These are phyloP conservation scores for Aramus guarauna DNA, from an alignment of 2,113 vertebrate species.

Conservation along the genomic window DNA sequence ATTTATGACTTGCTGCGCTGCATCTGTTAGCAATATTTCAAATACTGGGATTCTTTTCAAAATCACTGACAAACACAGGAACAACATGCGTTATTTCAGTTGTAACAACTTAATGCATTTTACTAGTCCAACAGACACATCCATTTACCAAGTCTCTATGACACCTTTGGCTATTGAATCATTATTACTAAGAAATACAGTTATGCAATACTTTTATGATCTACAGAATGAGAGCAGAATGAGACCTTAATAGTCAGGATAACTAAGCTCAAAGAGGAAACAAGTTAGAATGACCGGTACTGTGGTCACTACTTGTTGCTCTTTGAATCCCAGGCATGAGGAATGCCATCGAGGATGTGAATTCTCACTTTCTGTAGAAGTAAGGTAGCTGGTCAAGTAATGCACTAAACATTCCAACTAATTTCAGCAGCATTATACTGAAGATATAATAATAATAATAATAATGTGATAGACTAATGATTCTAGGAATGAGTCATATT, in stretches of 20 bases:
- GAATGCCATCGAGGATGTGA: not conserved
- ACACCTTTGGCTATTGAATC: not conserved
- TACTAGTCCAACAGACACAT: not conserved
- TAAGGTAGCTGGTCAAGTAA: not conserved
- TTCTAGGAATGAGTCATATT: not conserved
- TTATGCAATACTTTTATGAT: not conserved
- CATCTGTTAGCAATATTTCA: not conserved
- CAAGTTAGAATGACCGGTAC: not conserved
- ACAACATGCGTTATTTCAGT: not conserved
- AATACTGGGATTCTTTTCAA: not conserved
- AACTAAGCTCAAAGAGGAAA: not conserved
- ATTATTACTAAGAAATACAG: not conserved
- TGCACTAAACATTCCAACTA: not conserved
- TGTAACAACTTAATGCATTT: not conserved
- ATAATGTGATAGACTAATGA: not conserved
- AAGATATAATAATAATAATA: not conserved
- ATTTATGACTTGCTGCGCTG: not conserved
- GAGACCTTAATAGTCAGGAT: not conserved
- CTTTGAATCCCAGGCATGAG: not conserved
- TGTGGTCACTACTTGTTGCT: not conserved
- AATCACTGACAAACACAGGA: not conserved
- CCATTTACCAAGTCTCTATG: not conserved
- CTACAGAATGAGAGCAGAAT: not conserved
- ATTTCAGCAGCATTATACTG: not conserved
- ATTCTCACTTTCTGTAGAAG: not conserved